Evolutionary conservation across 2,797 vertebrate genomes (phyloP), one percentile per base, ranked within the genome.

Genomic region (Chelonia mydas): DNA sequence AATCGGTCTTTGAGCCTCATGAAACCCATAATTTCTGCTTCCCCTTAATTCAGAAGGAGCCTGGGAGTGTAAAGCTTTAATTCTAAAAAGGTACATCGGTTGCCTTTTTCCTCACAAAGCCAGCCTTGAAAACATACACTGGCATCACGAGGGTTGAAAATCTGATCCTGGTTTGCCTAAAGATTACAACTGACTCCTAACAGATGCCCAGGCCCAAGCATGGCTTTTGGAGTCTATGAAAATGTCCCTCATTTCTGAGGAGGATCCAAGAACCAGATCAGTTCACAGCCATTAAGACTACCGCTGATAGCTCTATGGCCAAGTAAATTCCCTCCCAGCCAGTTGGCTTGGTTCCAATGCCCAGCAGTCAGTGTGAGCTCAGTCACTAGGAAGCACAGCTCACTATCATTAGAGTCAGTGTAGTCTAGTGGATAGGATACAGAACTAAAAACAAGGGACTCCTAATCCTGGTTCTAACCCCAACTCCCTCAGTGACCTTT

Each of bases 161-260:
- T n/a, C n/a, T 5, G 7, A 59, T 6, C 31, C 41, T 8, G 0
- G 54, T 83, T 93, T 80, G 45, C 79, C 54, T 37, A 61, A 83
- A 23, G 1, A 3, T 33, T 3, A 16, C 13, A 25, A 12, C 6
- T 80, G 86, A 4, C 33, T 31, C 7, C 45, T 25, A 27, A 25
- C 49, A 28, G n/a, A 5, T 21, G 23, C 37, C 5, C 12, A 65
- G 16, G 61, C 61, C 50, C n/a, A 68, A 2, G 7, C 76, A 54
- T 1, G 0, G 4, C 6, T 15, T 74, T 94, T 86, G n/a, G n/a
- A 54, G 37, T 72, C 47, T 83, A 41, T 51, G 65, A 2, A 27
- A n/a, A 27, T 3, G 15, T 19, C 16, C 5, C 11, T 1, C 19
- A 5, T 2, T 50, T 90, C 82, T 5, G 31, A 86, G 1, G 2